Evolutionary conservation across 2,888 invertebrate species (phyloP).

Genomic region (Epirrita christyi): DNA sequence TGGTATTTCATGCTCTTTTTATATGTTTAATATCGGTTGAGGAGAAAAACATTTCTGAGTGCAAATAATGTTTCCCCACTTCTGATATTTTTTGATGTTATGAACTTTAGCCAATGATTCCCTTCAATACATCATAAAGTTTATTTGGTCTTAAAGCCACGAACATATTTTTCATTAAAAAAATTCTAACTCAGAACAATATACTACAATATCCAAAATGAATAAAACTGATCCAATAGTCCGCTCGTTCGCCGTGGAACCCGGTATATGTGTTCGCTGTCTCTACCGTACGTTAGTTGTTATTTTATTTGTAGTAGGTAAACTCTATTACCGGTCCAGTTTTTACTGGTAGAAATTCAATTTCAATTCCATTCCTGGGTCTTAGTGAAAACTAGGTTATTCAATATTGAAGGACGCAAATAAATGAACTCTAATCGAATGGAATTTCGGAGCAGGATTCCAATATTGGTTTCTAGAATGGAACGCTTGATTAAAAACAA

Average conservation of each 20-base stretch:
- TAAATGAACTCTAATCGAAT: constrained; percentile 49
- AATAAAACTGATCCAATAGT: constrained; percentile 36
- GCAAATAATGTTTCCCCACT: constrained; percentile 20
- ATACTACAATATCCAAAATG: constrained; percentile 22
- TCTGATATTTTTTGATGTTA: constrained; percentile 12
- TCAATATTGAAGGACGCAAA: constrained; percentile 60
- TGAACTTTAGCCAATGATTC: background rate
- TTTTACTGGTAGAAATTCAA: constrained; percentile 80
- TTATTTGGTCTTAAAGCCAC: too few species aligned
- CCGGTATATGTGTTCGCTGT: constrained; percentile 54
- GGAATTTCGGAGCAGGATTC: constrained; percentile 27
- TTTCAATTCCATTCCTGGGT: constrained; percentile 68
- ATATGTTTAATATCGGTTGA: constrained; percentile 29
- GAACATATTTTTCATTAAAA: background rate
- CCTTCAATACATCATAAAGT: too few species aligned
- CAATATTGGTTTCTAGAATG: constrained; percentile 23
- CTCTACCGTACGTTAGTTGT: constrained; percentile 58
- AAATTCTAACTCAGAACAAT: constrained; percentile 8
- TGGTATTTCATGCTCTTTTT: constrained; percentile 40
- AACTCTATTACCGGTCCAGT: constrained; percentile 77
- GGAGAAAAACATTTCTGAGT: constrained; percentile 23
- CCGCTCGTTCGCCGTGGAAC: constrained; percentile 24
- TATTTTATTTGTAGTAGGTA: constrained; percentile 76
- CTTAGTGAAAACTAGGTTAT: constrained; percentile 71
- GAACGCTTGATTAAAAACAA: constrained; percentile 20